Percentiles rank a stretch among this genome's conserved stretches.
Evolutionary conservation across 2,113 vertebrate genomes (phyloP).

Genomic region (Andinoacara biseriatus): DNA sequence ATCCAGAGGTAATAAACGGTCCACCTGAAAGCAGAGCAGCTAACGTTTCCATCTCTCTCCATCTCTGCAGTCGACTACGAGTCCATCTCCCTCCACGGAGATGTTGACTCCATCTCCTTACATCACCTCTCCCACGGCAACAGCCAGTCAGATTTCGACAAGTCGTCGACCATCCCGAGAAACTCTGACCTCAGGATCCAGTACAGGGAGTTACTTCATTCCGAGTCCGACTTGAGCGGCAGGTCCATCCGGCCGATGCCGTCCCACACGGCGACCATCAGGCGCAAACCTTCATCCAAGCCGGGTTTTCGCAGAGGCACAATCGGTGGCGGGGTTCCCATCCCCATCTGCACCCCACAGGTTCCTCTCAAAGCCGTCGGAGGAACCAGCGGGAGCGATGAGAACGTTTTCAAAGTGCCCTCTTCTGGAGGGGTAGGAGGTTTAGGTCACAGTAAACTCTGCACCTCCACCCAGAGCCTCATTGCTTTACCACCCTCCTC

Average conservation of each 20-base stretch:
- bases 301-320: constrained; percentile 80
- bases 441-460: constrained; percentile 73
- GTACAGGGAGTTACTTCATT: constrained; percentile 82
- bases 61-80: constrained; percentile 78
- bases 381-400: constrained; percentile 47
- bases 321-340: constrained; percentile 83
- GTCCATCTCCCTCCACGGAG: constrained; percentile 81
- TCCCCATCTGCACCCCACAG: constrained; percentile 84
- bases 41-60: not conserved
- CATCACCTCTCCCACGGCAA: constrained; percentile 72
- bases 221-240: constrained; percentile 69
- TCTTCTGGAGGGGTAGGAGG: constrained; percentile 34
- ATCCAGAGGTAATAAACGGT: not conserved
- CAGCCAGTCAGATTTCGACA: constrained; percentile 82
- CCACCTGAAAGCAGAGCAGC: not conserved
- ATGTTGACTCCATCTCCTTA: constrained; percentile 74
- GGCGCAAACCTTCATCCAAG: constrained; percentile 85
- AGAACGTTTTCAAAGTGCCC: constrained; percentile 49
- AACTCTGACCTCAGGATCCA: constrained; percentile 84
- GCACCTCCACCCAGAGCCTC: constrained; percentile 82
- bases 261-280: constrained; percentile 83
- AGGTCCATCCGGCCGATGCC: constrained; percentile 55
- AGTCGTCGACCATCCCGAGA: constrained; percentile 84
- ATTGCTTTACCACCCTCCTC: constrained; percentile 67
- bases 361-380: constrained; percentile 72